Evolutionary conservation across 1,140 invertebrate species (phyloP), one percentile per base, ranked within the genome.

Genomic region (Eulimnadia texana): DNA sequence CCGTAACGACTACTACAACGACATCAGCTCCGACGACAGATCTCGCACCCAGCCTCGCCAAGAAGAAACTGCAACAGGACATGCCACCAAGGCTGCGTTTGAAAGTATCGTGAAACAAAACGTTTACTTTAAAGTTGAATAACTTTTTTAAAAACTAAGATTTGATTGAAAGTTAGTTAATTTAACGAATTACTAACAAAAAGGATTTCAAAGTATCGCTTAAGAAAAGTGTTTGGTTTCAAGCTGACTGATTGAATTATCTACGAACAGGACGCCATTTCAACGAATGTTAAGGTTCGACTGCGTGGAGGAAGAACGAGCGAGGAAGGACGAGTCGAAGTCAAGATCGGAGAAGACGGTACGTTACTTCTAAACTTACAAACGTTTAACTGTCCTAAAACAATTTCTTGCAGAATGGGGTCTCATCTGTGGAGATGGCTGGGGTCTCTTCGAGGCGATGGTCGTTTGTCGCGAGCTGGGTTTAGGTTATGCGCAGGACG

Each of bases 351-450:
- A 49, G 70, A 73, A 1, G 67, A 67, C 47, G 74, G 74, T 33
- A 67, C 63, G 59, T 57, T 42, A 42, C 16, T 42, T 42, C 33
- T 42, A 16, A 42, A n/a, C n/a, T n/a, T n/a, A n/a, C n/a, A n/a
- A n/a, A n/a, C n/a, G n/a, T n/a, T n/a, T n/a, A n/a, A n/a, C n/a
- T n/a, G n/a, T n/a, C n/a, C n/a, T n/a, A n/a, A 42, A 42, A 42
- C 16, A 9, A 6, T 42, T 42, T 16, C 16, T 42, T 6, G 6
- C 16, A 75, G 71, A 70, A 22, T 95, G 90, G 90, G 83, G 88
- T n/a, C 79, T 83, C 11, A 80, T 95, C 23, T 96, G 93, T 71
- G 86, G 85, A 3, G 88, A 92, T 69, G 87, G 86, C 27, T 95
- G 88, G 89, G 85, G 85, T 0, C 68, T 92, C 0, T 76, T 86